Evolutionary conservation across 2,113 vertebrate genomes (phyloP).

Genomic region (Burhinus oedicnemus): DNA sequence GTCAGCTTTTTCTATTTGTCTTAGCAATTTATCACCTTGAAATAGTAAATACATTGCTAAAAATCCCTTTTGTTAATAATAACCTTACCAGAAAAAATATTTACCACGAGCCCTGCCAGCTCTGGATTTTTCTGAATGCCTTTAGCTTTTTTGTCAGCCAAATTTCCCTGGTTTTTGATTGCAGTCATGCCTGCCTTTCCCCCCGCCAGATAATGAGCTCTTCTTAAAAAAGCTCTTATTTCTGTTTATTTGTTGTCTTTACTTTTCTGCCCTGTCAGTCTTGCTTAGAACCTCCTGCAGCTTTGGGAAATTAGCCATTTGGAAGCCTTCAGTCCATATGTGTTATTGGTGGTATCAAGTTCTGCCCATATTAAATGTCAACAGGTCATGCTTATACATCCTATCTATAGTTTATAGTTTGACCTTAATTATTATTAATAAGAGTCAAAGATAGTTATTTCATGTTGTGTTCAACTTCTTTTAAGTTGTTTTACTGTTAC

Average conservation of each 20-base stretch:
- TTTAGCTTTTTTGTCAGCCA: background rate
- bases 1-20: background rate
- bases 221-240: background rate
- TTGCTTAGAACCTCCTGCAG: background rate
- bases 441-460: background rate
- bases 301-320: background rate
- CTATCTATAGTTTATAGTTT: background rate
- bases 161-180: background rate
- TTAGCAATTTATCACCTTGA: background rate
- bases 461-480: background rate
- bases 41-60: background rate
- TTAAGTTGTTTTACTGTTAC: background rate
- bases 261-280: background rate
- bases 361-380: background rate
- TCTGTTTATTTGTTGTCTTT: background rate
- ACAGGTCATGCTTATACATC: background rate
- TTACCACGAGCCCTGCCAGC: background rate
- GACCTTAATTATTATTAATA: background rate
- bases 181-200: too few species aligned
- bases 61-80: background rate
- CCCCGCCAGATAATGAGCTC: background rate
- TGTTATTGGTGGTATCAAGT: background rate
- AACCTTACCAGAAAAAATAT: background rate
- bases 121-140: background rate
- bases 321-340: background rate